A percentile compares a stretch with the other conserved stretches of the same genome.
Evolutionary conservation across 2,888 invertebrate genomes (phyloP).

Genomic region (Odiellus spinosus): DNA sequence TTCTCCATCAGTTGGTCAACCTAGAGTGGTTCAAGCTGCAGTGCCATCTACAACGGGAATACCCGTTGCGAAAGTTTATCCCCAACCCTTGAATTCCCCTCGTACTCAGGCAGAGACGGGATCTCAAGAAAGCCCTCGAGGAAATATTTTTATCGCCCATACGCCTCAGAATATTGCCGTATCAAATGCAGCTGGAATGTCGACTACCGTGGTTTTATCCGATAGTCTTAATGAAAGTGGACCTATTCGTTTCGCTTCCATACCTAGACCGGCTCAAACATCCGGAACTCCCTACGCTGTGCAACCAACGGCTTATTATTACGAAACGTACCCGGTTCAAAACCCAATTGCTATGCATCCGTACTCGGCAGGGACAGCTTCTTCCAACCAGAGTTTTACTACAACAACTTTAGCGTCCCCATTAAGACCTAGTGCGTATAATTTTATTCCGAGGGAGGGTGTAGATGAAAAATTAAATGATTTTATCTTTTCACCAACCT

Average conservation of each 20-base stretch:
- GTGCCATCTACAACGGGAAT: no score
- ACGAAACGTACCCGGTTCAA: conserved; percentile 12
- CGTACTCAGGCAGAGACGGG: conserved; percentile 6
- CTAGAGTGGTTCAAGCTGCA: no score
- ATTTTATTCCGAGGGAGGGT: conserved; percentile 1
- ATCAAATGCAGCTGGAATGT: conserved; percentile 3
- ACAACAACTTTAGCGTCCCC: conserved; percentile 2
- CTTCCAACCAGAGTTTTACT: conserved; percentile 6
- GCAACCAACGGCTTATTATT: conserved; percentile 12
- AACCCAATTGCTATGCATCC: conserved; percentile 13
- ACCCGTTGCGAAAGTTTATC: conserved; percentile 14
- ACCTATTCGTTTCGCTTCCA: conserved; percentile 9
- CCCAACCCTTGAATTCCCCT: conserved; percentile 8
- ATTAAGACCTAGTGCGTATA: conserved; percentile 11
- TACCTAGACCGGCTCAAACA: conserved; percentile 7
- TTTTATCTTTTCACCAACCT: no score
- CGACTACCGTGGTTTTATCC: conserved; percentile 5
- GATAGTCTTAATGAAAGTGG: conserved; percentile 10
- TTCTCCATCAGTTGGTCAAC: no score
- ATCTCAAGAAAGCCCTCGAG: conserved; percentile 8
- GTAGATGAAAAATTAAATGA: no score
- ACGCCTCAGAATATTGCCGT: conserved; percentile 4
- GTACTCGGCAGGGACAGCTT: conserved; percentile 3
- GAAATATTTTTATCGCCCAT: conserved; percentile 7
- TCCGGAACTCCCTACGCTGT: conserved; percentile 9